A percentile compares a stretch with the other conserved stretches of the same genome.
Evolutionary conservation across 2,888 invertebrate species (phyloP).

Genomic region (Helobdella robusta): DNA sequence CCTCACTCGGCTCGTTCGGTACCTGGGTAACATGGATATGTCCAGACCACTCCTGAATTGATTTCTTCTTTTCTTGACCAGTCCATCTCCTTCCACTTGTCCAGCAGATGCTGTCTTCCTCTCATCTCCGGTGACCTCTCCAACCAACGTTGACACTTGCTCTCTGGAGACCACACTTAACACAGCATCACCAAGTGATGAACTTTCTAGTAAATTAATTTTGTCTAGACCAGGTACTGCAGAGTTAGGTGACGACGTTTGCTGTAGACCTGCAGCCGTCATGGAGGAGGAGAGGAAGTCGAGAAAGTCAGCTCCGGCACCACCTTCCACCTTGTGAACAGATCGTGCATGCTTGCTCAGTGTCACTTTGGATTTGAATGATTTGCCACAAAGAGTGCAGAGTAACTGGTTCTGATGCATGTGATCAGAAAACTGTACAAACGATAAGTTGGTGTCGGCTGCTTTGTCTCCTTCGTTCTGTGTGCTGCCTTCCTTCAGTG

Average conservation of each 20-base stretch:
- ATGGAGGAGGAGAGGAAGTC: constrained; percentile 16
- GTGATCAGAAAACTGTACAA: constrained; percentile 14
- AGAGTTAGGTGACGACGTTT: constrained; percentile 14
- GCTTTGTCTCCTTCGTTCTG: neutral
- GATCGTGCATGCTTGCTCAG: constrained; percentile 14
- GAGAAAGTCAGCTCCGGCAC: constrained; percentile 13
- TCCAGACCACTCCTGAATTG: constrained; percentile 5
- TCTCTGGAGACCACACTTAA: constrained; percentile 16
- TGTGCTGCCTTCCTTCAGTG: neutral
- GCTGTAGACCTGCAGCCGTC: neutral
- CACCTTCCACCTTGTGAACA: constrained; percentile 21
- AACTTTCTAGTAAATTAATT: constrained; percentile 18
- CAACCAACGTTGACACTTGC: constrained; percentile 5
- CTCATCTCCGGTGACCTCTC: neutral
- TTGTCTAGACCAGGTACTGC: constrained; percentile 24
- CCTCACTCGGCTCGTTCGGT: constrained; percentile 15
- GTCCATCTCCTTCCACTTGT: neutral
- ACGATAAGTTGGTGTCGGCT: neutral
- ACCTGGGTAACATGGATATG: constrained; percentile 2
- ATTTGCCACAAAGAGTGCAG: constrained; percentile 19
- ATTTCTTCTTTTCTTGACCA: constrained; percentile 7
- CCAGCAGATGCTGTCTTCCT: neutral
- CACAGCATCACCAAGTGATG: constrained; percentile 10
- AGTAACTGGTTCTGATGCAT: neutral
- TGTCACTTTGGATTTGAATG: constrained; percentile 19